Evolutionary conservation across 2,113 vertebrate genomes (phyloP).

Genomic region (Malurus cyaneus): DNA sequence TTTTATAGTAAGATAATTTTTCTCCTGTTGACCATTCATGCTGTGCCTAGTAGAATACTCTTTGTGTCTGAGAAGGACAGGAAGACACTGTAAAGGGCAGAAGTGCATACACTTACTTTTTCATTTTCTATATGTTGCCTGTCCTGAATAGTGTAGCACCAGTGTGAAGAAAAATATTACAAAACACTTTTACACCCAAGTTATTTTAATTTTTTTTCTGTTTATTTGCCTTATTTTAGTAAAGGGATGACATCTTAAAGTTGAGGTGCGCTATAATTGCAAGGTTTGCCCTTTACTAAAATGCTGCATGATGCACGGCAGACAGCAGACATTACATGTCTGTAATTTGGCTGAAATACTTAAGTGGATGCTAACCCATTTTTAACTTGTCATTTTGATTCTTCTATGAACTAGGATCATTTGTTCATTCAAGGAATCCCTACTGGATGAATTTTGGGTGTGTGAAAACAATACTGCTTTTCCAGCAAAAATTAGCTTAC

Average conservation of each 20-base stretch:
- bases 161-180: not conserved
- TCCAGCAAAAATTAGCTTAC: not conserved
- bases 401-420: not conserved
- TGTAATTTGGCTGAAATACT: not conserved
- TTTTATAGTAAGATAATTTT: not conserved
- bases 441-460: not conserved
- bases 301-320: not conserved
- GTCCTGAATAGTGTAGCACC: not conserved
- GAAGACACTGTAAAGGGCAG: not conserved
- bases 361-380: not conserved
- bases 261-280: not conserved
- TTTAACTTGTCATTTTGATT: not conserved
- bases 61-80: not conserved
- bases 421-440: not conserved
- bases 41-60: not conserved
- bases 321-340: not conserved
- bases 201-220: not conserved
- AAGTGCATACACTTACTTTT: not conserved
- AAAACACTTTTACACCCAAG: not conserved
- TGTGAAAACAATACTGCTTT: not conserved
- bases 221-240: not conserved
- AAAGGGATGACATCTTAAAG: not conserved
- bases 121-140: not conserved
- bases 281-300: not conserved
- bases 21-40: not conserved